Evolutionary conservation across 2,888 invertebrate species (phyloP), one percentile per base, ranked within the genome.

Genomic region (Caenorhabditis angaria): DNA sequence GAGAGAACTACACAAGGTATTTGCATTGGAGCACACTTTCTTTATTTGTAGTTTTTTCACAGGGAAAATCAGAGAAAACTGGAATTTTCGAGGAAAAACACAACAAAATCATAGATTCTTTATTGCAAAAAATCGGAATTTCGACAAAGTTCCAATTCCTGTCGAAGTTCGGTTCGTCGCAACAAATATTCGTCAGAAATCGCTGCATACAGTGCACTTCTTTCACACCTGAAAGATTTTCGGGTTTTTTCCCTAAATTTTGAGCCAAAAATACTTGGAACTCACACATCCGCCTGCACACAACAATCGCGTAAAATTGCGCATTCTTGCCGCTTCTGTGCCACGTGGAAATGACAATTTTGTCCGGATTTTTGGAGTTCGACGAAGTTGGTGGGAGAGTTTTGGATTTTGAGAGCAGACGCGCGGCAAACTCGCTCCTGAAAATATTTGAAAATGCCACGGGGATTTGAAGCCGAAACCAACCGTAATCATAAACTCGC

Each of bases 261-360:
- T 32, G 32, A 5, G 10, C 5, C 32, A 32, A 32, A 8, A 57
- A 22, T 8, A 27, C 20, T n/a, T 41, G 14, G 0, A 58, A 74
- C 78, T 74, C 14, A 79, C 76, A 79, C 76, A 70, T 79, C 79
- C 10, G 79, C 79, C 54, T 79, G 79, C 8, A 79, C 68, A 55
- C 79, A 79, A 48, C 79, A 79, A 62, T 79, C 73, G 10, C 79
- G 61, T 6, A 79, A 55, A n/a, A 72, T 56, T 10, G 69, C 57
- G 29, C 79, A 79, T 28, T 77, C 66, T 47, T 65, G 69, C n/a
- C 68, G 24, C 27, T 76, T 76, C 29, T 50, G 32, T 3, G 67
- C 50, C 14, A 78, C 69, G 10, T 66, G 54, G 12, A 68, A 27
- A 47, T 66, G 70, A 66, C 78, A 78, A 22, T 68, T 71, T 48